phyloP scores from a whole-genome alignment of 2,797 vertebrate species.

The Rhyacichthys aspro region DNA sequence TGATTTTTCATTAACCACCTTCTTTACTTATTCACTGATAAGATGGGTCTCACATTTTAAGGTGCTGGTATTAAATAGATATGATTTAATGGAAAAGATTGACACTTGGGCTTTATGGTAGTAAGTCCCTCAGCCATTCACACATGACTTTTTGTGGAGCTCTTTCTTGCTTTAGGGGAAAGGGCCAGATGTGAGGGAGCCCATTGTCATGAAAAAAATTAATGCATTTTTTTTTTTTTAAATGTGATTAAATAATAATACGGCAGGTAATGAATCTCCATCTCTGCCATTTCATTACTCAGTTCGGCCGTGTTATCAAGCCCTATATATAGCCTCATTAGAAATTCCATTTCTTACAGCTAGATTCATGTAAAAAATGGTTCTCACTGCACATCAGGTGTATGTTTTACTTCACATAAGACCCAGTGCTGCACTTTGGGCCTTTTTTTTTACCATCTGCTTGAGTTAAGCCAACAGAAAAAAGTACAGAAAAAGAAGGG shows the following conservation, averaged over 20 bases:
- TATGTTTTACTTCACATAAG: constrained; percentile 77
- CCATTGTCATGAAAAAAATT: constrained; percentile 74
- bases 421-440: constrained; percentile 19
- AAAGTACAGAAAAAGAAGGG: constrained; percentile 54
- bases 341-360: constrained; percentile 80
- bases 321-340: constrained; percentile 85
- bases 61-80: background rate
- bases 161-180: constrained; percentile 19
- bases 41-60: background rate
- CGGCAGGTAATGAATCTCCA: constrained; percentile 81
- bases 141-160: constrained; percentile 18
- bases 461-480: constrained; percentile 46
- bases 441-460: constrained; percentile 42
- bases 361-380: constrained; percentile 59
- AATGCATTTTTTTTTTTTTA: constrained; percentile 75
- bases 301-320: constrained; percentile 69
- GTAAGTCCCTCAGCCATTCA: constrained; percentile 5
- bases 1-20: background rate
- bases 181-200: constrained; percentile 61
- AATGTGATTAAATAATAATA: constrained; percentile 86
- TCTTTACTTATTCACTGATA: constrained; percentile 12
- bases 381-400: constrained; percentile 74
- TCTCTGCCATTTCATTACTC: constrained; percentile 79
- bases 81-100: background rate
- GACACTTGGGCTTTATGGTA: too few species aligned